phyloP scores from a whole-genome alignment of 2,113 vertebrate species.

The Felis catus region DNA sequence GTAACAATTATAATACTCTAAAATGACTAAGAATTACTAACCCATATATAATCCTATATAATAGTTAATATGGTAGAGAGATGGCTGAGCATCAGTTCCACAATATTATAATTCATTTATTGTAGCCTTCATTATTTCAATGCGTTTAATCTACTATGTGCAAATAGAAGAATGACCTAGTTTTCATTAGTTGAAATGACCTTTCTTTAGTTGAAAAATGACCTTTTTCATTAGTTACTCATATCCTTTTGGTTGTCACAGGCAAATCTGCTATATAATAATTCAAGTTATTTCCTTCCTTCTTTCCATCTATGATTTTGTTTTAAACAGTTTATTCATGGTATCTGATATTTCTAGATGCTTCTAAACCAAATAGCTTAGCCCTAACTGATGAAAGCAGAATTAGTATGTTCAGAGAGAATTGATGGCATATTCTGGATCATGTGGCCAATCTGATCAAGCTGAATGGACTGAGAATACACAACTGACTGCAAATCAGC shows the following conservation, averaged over 20 bases:
- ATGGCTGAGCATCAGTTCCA: neutral
- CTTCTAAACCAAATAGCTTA: neutral
- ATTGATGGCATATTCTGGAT: neutral
- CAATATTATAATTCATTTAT: neutral
- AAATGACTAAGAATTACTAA: neutral
- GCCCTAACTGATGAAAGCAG: neutral
- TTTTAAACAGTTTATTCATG: neutral
- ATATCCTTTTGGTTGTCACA: neutral
- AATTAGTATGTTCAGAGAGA: neutral
- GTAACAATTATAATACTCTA: neutral
- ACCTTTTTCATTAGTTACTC: neutral
- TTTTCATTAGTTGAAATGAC: neutral
- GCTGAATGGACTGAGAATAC: neutral
- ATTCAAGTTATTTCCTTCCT: neutral
- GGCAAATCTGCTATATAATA: neutral
- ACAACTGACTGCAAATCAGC: neutral
- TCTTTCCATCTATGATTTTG: neutral
- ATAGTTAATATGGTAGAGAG: neutral
- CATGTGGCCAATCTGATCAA: neutral
- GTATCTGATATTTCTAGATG: neutral
- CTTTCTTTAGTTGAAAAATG: too few relatives aligned
- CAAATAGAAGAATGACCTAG: neutral
- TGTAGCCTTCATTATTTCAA: neutral
- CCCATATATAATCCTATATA: neutral
- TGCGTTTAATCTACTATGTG: neutral